phyloP scores from a whole-genome alignment of 2,113 vertebrate genomes.

The Labeo catla region DNA sequence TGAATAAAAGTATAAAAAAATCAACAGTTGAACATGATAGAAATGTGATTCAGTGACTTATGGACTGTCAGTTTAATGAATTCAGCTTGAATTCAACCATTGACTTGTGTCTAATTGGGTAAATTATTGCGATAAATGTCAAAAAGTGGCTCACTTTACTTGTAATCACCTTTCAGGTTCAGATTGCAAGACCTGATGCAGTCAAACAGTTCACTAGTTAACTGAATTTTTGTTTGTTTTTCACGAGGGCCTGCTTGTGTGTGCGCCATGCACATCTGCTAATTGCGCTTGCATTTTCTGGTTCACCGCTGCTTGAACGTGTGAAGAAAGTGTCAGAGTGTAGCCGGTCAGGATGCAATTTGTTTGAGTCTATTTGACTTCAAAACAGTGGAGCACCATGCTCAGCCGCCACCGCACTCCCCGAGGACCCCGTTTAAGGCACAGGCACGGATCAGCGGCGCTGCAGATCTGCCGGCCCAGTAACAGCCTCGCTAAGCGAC shows the following conservation, averaged over 20 bases:
- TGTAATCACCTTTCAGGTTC: not conserved
- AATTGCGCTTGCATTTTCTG: slow-evolving; percentile 38
- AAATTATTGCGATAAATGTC: not conserved
- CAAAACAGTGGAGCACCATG: slow-evolving; percentile 27
- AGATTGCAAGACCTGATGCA: not conserved
- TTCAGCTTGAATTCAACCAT: not conserved
- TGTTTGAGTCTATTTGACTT: slow-evolving; percentile 38
- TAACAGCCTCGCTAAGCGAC: not conserved
- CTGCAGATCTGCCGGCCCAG: slow-evolving; percentile 7
- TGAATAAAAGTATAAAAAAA: no score
- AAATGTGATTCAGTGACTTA: not conserved
- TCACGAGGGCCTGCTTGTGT: not conserved
- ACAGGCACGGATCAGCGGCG: slow-evolving; percentile 33
- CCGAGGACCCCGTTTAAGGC: slow-evolving; percentile 13
- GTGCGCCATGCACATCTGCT: slow-evolving; percentile 42
- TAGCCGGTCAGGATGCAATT: slow-evolving; percentile 40
- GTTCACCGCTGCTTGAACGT: slow-evolving; percentile 22
- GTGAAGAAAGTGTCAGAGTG: slow-evolving; percentile 32
- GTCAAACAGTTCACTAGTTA: not conserved
- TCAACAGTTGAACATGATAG: no score
- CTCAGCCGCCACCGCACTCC: not conserved
- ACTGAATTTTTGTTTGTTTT: not conserved
- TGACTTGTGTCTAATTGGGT: not conserved
- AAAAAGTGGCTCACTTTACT: not conserved
- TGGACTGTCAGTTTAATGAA: not conserved